Conservation (phyloP, 64 coral and sea anemone genomes). For the Orbicella faveolata region DNA sequence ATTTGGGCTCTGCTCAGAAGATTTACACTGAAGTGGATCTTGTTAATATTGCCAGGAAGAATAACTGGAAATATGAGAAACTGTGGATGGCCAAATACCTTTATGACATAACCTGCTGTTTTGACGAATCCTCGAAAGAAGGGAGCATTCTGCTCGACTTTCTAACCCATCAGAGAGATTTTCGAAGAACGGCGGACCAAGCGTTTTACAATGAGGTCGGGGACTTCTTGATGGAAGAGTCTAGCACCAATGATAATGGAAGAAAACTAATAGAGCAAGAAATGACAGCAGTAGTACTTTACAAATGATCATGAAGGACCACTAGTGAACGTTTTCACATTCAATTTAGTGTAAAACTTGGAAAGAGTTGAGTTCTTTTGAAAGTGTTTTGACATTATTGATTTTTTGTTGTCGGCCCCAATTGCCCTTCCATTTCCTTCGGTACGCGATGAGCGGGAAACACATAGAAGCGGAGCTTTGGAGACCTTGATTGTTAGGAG, state of each 20-base stretch:
- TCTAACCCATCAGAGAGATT: constrained; percentile 45
- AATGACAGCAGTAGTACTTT: not conserved
- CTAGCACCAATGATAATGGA: constrained; percentile 10
- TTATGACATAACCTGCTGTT: constrained; percentile 50
- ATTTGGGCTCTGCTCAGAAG: constrained; percentile 29
- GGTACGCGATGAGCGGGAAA: too few species aligned
- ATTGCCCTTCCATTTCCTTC: too few species aligned
- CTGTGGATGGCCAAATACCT: not conserved
- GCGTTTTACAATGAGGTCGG: constrained; percentile 15
- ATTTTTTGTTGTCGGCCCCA: too few species aligned
- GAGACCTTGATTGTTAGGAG: too few species aligned
- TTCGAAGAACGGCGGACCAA: constrained; percentile 26
- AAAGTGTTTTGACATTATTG: too few species aligned
- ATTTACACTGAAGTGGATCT: constrained; percentile 49
- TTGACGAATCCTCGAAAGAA: constrained; percentile 39
- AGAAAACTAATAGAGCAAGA: not conserved
- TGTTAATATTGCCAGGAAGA: not conserved
- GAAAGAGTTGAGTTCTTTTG: too few species aligned
- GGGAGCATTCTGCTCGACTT: constrained; percentile 51
- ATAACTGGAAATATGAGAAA: constrained; percentile 39
- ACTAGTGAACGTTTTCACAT: too few species aligned
- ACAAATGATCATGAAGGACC: too few species aligned
- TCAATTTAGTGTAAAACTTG: not conserved
- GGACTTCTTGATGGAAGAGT: constrained; percentile 30
- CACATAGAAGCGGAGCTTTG: too few species aligned